Base-by-base conservation (phyloP, 2,888 invertebrate species). In the Metopia argyrocephala region DNA sequence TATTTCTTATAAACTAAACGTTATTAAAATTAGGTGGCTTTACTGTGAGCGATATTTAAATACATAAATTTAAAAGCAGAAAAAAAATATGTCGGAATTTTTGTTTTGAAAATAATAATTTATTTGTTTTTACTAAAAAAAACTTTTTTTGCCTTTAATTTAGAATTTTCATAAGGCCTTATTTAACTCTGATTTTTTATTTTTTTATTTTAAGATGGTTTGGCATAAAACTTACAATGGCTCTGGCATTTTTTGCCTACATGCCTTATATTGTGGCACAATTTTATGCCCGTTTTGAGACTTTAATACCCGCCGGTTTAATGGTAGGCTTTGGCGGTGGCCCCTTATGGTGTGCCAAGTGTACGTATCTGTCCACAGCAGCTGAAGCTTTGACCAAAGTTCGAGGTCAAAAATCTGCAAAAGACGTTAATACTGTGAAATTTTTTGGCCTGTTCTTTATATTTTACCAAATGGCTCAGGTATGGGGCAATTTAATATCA, bases 371-470 rank as follows among this genome's bases (percentile, higher is more conserved):
- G 3, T 97, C 97, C 3, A 94, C 96, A 85, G 95, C 93, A 5
- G 93, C 94, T 0, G 95, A 96, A 86, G 94, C 96, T 0, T 96
- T 97, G 87, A 92, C 96, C 0, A 85, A 86, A 57, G 90, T 96
- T 62, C 93, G 94, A 0, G 94, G 94, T 15, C 91, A 91, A 48
- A 85, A 85, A 27, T 92, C 94, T 1, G 90, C 92, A 25, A 92
- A 93, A 4, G 96, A 97, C 82, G 94, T 96, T 5, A 93, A 96
- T 73, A 96, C 98, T 57, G 96, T 97, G 9, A 92, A 96, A 85
- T 98, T 98, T 91, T 98, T 98, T 89, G 98, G 98, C 0, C 92
- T 97, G 5, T 98, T 98, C 92, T 98, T 98, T 92, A 96, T 97
- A 94, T 96, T 98, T 89, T 98, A 97, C 90, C 97, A 98, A 90